Base-by-base conservation (phyloP, 64 coral and sea anemone genomes). In the Pachyseris speciosa region DNA sequence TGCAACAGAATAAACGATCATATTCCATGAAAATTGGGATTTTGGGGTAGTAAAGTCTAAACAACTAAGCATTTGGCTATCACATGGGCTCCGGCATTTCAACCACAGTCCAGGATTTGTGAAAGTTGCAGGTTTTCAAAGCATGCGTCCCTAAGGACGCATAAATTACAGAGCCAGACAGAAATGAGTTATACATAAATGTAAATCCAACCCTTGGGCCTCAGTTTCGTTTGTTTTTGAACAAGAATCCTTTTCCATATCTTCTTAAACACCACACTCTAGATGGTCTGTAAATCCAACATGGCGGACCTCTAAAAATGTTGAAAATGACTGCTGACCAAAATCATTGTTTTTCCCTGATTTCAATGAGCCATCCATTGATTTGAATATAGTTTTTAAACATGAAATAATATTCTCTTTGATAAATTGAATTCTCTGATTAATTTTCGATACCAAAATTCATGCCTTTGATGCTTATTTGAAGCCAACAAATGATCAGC, bases 171-270 rank as follows among this genome's bases (percentile, higher is more conserved):
- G n/a, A n/a, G n/a, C n/a, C n/a, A n/a, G n/a, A n/a, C n/a, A n/a
- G n/a, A n/a, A n/a, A n/a, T n/a, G 84, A 75, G 75, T 64, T 70
- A 84, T 84, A 74, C 89, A 75, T 55, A 84, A 64, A 83, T 72
- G 52, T 59, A 74, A 74, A 91, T 83, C 66, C 7, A 52, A 64
- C 50, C 63, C 61, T 71, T 81, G 48, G 59, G 51, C 24, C n/a
- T 89, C 72, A 64, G 84, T 16, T 42, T 67, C 43, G 42, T 87
- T 67, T 64, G 55, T 67, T 64, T 64, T 51, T 52, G 17, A 55
- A 65, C 55, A 72, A 89, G 87, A 79, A 79, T 64, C 72, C 37
- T 52, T 59, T 65, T 57, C 36, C 70, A 45, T 44, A 78, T 36
- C 19, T 87, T 53, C 65, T 71, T 86, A 86, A 87, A 72, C 30